Conservation (phyloP, 2,888 invertebrate species). For the Lasioglossum oenotherae region DNA sequence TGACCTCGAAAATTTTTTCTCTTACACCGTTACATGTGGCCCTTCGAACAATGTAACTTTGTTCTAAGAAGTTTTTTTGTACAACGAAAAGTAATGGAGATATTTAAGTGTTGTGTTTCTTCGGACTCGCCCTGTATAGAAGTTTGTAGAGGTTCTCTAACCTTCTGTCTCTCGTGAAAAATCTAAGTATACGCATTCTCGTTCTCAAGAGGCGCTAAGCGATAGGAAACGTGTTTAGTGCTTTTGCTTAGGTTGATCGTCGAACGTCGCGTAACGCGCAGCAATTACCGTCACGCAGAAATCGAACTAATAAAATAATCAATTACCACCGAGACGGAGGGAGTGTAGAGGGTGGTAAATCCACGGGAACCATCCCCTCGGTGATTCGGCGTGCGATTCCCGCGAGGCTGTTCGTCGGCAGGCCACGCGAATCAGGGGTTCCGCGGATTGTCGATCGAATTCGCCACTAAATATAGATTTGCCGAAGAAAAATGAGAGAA, state of each 20-base stretch:
- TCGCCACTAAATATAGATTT: slow-evolving; percentile 67
- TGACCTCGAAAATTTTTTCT: too few relatives aligned
- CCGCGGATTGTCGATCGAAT: slow-evolving; percentile 46
- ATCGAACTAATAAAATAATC: slow-evolving; percentile 12
- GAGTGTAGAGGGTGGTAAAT: background rate
- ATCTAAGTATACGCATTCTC: background rate
- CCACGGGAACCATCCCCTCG: slow-evolving; percentile 8
- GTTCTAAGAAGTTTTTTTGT: too few relatives aligned
- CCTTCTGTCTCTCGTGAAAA: too few relatives aligned
- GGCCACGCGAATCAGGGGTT: slow-evolving; percentile 6
- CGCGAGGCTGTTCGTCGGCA: background rate
- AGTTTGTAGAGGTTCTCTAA: too few relatives aligned
- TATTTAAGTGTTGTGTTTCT: too few relatives aligned
- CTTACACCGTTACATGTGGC: too few relatives aligned
- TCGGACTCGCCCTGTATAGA: too few relatives aligned
- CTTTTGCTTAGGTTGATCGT: background rate
- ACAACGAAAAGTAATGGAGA: too few relatives aligned
- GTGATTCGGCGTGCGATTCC: background rate
- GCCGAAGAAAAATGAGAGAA: slow-evolving; percentile 59
- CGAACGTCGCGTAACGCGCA: background rate
- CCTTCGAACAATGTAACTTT: too few relatives aligned
- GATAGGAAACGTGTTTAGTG: background rate
- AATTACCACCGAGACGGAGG: background rate
- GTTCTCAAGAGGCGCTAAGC: background rate
- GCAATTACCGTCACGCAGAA: background rate